A percentile compares a stretch with the other conserved stretches of the same genome.
These are phyloP conservation scores for Hydrotaea diabolus DNA, from an alignment of 2,888 invertebrate species.

Conservation along the genomic window DNA sequence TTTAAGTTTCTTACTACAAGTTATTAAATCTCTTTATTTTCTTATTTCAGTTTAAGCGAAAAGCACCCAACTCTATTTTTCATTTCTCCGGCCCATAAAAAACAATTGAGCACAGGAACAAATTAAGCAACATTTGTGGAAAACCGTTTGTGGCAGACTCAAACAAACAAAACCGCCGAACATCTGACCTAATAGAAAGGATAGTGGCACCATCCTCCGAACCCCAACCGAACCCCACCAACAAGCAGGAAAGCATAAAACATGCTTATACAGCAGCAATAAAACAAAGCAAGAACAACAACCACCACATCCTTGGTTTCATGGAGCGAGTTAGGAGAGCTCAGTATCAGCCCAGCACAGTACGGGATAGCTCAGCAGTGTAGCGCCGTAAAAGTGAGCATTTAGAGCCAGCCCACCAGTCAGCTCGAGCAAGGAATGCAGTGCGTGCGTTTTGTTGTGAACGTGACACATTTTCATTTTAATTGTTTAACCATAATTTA, in stretches of 20 bases:
- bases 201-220: conserved; percentile 1
- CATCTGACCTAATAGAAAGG: conserved; percentile 51
- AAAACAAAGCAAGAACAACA: not conserved
- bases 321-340: too few species aligned
- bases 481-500: conserved; percentile 64
- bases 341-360: not conserved
- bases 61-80: too few species aligned
- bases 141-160: conserved; percentile 45
- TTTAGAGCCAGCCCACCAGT: not conserved
- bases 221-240: not conserved
- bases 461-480: conserved; percentile 66
- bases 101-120: conserved; percentile 53
- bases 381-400: not conserved
- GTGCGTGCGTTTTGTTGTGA: conserved; percentile 36
- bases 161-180: conserved; percentile 27
- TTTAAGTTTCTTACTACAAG: not conserved
- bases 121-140: conserved; percentile 54
- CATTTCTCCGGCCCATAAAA: too few species aligned
- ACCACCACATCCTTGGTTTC: conserved; percentile 9
- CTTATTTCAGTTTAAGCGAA: too few species aligned
- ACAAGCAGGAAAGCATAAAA: conserved; percentile 24
- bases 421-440: not conserved
- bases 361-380: conserved; percentile 5
- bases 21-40: too few species aligned
- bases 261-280: not conserved